Conservation (phyloP, 2,888 invertebrate genomes). For the Cataglyphis albicans region DNA sequence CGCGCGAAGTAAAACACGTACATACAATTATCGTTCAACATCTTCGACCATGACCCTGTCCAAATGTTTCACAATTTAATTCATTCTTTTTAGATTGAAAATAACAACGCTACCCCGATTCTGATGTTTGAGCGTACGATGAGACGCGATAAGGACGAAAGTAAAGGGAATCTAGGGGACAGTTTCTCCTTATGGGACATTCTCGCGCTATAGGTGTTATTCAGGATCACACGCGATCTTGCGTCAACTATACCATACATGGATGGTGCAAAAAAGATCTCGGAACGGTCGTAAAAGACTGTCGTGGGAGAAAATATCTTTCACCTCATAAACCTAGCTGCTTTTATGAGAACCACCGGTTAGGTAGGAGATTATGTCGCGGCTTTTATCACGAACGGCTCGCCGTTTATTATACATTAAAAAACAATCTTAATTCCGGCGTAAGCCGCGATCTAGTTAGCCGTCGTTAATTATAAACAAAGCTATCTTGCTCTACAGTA, state of each 20-base stretch:
- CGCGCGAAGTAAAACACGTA: background rate
- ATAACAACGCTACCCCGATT: background rate
- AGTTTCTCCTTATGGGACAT: conserved; percentile 7
- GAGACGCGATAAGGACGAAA: background rate
- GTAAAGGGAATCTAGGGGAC: conserved; percentile 12
- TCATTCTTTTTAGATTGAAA: background rate
- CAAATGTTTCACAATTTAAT: conserved; percentile 3
- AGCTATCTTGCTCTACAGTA: background rate
- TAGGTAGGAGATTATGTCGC: conserved; percentile 26
- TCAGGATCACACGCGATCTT: conserved; percentile 20
- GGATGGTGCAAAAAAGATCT: conserved; percentile 36
- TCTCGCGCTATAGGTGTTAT: conserved; percentile 3
- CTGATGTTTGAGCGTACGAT: background rate
- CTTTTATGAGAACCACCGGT: conserved; percentile 46
- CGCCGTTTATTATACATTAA: conserved; percentile 50
- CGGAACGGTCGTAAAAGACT: conserved; percentile 47
- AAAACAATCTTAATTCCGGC: conserved; percentile 18
- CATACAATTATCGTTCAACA: background rate
- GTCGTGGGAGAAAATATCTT: conserved; percentile 49
- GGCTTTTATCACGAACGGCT: conserved; percentile 51
- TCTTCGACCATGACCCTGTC: background rate
- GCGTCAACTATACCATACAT: conserved; percentile 17
- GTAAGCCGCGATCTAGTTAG: background rate
- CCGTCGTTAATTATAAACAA: conserved; percentile 27
- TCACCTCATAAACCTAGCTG: conserved; percentile 55